A percentile compares a stretch with the other conserved stretches of the same genome.
Evolutionary conservation across 2,113 vertebrate genomes (phyloP).

Genomic region (Glareola pratincola): DNA sequence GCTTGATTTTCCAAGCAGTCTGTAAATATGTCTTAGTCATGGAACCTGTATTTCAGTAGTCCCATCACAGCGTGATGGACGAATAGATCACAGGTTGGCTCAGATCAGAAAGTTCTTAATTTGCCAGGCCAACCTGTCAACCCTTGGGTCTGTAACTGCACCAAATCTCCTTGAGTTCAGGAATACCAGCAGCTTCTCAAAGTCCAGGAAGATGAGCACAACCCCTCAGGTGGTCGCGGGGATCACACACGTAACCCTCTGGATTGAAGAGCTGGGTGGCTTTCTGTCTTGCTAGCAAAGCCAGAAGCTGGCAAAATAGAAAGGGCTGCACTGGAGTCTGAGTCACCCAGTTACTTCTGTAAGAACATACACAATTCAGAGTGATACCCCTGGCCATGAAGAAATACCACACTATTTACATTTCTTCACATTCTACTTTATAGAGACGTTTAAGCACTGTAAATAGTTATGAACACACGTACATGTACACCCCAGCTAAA

Average conservation of each 20-base stretch:
- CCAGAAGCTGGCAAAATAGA: neutral
- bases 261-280: neutral
- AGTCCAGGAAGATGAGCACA: neutral
- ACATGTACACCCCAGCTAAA: neutral
- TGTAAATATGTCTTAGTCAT: neutral
- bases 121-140: neutral
- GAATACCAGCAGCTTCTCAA: neutral
- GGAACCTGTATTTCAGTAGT: neutral
- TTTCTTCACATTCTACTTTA: neutral
- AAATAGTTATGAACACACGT: neutral
- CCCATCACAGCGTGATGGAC: accelerated
- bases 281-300: neutral
- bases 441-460: neutral
- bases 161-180: neutral
- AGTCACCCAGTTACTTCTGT: accelerated
- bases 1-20: neutral
- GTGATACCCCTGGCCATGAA: accelerated
- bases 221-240: neutral
- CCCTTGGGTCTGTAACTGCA: neutral
- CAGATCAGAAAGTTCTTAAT: neutral
- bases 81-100: too few relatives aligned
- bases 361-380: accelerated
- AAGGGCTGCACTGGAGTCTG: neutral
- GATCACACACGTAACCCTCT: accelerated
- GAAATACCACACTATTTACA: neutral